These are phyloP conservation scores for Mongoloraphidia duomilia DNA, from an alignment of 2,888 invertebrate genomes.

Conservation along the genomic window DNA sequence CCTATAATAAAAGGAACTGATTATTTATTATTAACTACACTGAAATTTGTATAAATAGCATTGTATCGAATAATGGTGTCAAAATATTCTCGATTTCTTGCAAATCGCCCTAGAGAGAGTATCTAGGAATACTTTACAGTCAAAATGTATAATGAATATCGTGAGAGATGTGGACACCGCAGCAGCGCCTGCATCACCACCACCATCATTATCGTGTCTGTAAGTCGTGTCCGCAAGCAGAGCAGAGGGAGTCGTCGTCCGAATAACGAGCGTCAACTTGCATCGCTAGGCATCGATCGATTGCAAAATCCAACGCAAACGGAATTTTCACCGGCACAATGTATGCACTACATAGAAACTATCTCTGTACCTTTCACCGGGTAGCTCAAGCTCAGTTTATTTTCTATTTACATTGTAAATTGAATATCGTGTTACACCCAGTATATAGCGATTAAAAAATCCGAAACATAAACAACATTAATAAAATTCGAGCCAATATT, in stretches of 20 bases:
- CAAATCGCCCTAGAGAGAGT: background rate
- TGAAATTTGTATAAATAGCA: too few relatives aligned
- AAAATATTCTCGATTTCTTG: too few relatives aligned
- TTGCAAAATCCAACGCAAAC: background rate
- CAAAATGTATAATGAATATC: background rate
- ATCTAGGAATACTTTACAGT: slow-evolving; percentile 11
- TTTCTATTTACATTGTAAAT: too few relatives aligned
- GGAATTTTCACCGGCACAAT: background rate
- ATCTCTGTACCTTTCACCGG: too few relatives aligned
- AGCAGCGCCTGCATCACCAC: slow-evolving; percentile 11
- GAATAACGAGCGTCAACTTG: slow-evolving; percentile 28
- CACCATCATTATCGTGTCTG: background rate
- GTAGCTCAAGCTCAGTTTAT: too few relatives aligned
- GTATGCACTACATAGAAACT: background rate
- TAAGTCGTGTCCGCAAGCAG: slow-evolving; percentile 7
- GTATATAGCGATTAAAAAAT: too few relatives aligned
- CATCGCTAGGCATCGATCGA: slow-evolving; percentile 14
- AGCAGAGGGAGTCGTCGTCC: slow-evolving; percentile 27
- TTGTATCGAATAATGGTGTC: too few relatives aligned
- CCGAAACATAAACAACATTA: too few relatives aligned
- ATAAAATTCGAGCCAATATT: too few relatives aligned
- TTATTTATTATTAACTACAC: too few relatives aligned
- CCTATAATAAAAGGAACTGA: too few relatives aligned
- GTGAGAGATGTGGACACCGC: slow-evolving; percentile 6
- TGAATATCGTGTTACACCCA: too few relatives aligned